Conservation (phyloP, 1,140 invertebrate species). For the Bombus consobrinus region DNA sequence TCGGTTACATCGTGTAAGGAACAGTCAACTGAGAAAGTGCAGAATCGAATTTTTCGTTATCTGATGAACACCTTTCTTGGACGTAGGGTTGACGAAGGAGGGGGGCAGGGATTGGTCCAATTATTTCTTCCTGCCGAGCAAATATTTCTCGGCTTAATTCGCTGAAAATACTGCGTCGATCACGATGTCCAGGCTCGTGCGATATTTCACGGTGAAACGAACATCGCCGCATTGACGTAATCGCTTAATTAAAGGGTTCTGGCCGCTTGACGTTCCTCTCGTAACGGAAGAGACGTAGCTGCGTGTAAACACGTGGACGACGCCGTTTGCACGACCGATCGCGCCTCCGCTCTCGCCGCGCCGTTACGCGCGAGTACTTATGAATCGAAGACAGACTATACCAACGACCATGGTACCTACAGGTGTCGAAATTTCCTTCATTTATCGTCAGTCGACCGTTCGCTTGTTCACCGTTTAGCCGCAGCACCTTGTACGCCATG, state of each 20-base stretch:
- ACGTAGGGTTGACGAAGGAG: constrained; percentile 6
- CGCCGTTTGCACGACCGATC: constrained; percentile 14
- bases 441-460: constrained; percentile 57
- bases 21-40: background rate
- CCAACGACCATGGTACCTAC: constrained; percentile 22
- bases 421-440: constrained; percentile 67
- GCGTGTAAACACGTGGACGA: constrained; percentile 55
- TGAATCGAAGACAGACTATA: constrained; percentile 1
- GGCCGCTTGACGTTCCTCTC: constrained; percentile 34
- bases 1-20: background rate
- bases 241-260: constrained; percentile 60
- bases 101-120: constrained; percentile 42
- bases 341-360: background rate
- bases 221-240: constrained; percentile 49
- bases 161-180: constrained; percentile 23
- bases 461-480: constrained; percentile 64
- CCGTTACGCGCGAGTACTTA: background rate
- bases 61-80: constrained; percentile 30
- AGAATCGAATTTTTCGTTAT: constrained; percentile 54
- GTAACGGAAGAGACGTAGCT: background rate
- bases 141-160: constrained; percentile 57
- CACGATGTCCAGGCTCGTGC: background rate
- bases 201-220: constrained; percentile 56
- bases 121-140: constrained; percentile 49
- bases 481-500: constrained; percentile 57